phyloP scores from a whole-genome alignment of 2,113 vertebrate genomes.

The Ivindomyrus marchei region DNA sequence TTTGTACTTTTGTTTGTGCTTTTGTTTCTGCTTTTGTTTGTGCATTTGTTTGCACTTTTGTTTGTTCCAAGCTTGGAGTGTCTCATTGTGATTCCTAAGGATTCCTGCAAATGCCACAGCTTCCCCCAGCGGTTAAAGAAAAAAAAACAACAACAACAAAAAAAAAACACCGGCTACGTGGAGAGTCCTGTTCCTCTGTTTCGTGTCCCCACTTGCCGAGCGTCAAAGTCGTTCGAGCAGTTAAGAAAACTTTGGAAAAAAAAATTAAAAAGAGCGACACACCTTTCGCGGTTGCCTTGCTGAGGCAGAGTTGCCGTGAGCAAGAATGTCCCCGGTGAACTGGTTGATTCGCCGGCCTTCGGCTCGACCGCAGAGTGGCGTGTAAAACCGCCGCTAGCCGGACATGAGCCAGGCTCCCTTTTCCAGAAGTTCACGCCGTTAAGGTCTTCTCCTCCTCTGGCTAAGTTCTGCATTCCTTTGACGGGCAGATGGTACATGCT shows the following conservation, averaged over 20 bases:
- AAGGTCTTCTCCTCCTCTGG: not conserved
- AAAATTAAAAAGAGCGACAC: not conserved
- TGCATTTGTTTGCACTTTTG: not conserved
- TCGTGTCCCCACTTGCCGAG: constrained; percentile 4
- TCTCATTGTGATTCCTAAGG: not conserved
- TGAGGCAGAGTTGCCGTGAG: not conserved
- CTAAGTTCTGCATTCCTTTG: not conserved
- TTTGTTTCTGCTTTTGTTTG: not conserved
- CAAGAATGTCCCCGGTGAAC: not conserved
- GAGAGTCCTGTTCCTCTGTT: not conserved
- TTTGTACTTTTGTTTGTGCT: not conserved
- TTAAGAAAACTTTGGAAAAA: not conserved
- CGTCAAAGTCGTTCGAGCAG: not conserved
- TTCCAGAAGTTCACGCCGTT: not conserved
- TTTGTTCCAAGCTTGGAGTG: not conserved
- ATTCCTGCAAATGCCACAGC: not conserved
- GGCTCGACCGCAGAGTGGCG: not conserved
- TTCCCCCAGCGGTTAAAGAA: not conserved
- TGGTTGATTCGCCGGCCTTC: not conserved
- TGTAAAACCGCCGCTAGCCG: not conserved
- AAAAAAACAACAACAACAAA: not conserved
- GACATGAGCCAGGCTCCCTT: not conserved
- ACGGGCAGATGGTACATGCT: not conserved
- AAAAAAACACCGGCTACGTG: not conserved
- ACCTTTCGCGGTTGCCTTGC: not conserved